Base-by-base conservation (phyloP, 2,888 invertebrate species). In the Cerceris rybyensis region DNA sequence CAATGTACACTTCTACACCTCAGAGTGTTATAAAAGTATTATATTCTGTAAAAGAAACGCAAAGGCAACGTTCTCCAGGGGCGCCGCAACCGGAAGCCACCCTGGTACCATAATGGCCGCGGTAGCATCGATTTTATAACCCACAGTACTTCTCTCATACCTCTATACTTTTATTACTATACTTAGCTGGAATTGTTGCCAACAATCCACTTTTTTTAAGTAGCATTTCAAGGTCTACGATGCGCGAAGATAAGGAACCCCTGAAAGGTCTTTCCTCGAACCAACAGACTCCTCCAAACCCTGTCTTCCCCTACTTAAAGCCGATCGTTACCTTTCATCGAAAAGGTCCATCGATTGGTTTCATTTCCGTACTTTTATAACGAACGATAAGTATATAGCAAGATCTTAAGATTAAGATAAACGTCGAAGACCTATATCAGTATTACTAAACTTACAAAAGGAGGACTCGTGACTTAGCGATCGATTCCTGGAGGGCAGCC, bases 361-460 rank as follows among this genome's bases (percentile, higher is more conserved):
- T 4, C 28, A 28, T 60, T 69, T 70, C 54, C 13, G 13, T 57
- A 68, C 43, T 71, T 77, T 72, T 50, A 39, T 73, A 63, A 73
- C 28, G 46, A 69, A 13, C 63, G n/a, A 65, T 42, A 52, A 77
- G 55, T 68, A 75, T 60, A 71, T 43, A 49, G 59, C 11, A n/a
- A 61, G 14, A 72, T 59, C 7, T 28, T 17, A 72, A 61, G 13
- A 17, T 55, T 57, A 50, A 74, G 57, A 69, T 72, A 69, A 78
- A 83, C 84, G 83, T 85, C 84, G 70, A 81, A 78, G 70, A 84
- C 84, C 84, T 85, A 78, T 79, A 85, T 83, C 84, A 85, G 84
- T 85, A 85, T 85, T 85, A 84, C 70, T 85, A 77, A 70, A 61
- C n/a, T 72, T 77, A 64, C 66, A 49, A 58, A 61, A 69, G 50